Base-by-base conservation (phyloP, 37 sponge, comb jelly and placozoan genomes). In the Halisarca cf. caerulea region DNA sequence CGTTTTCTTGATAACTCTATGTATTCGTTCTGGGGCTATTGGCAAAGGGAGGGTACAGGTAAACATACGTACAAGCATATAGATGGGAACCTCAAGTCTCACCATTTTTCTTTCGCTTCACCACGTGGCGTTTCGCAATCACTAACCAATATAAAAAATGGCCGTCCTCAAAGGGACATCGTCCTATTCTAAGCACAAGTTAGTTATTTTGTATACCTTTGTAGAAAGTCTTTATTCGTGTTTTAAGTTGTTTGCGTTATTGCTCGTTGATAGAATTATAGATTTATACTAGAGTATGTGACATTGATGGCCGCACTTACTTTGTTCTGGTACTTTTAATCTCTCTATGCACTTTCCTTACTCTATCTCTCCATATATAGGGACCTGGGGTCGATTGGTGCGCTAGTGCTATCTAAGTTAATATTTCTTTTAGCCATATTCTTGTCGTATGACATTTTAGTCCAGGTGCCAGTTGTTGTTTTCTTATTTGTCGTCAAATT, bases 11-110 rank as follows among this genome's bases (percentile, higher is more conserved):
- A 81, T 74, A 83, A 86, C 60, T 99, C 99, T 30, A 99, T 99
- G 80, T 99, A 90, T 79, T 99, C 99, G 88, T 99, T 99, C 88
- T 99, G 99, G 0, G 99, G 99, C 99, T 93, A 71, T 83, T 33
- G 21, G n/a, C n/a, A n/a, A n/a, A n/a, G n/a, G n/a, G n/a, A n/a
- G n/a, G n/a, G n/a, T n/a, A n/a, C n/a, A n/a, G n/a, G n/a, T n/a
- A n/a, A n/a, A n/a, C n/a, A n/a, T n/a, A n/a, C n/a, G n/a, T n/a
- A n/a, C n/a, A n/a, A n/a, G n/a, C n/a, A n/a, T n/a, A n/a, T n/a
- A n/a, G n/a, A n/a, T 54, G 57, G 15, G 57, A 54, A 54, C 57
- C n/a, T n/a, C n/a, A 25, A 9, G 27, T 3, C 71, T 69, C 71
- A 74, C 77, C 77, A 74, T 74, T 37, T 74, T 74, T 39, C 51